Conservation (phyloP, 2,113 vertebrate species). For the Uria lomvia region DNA sequence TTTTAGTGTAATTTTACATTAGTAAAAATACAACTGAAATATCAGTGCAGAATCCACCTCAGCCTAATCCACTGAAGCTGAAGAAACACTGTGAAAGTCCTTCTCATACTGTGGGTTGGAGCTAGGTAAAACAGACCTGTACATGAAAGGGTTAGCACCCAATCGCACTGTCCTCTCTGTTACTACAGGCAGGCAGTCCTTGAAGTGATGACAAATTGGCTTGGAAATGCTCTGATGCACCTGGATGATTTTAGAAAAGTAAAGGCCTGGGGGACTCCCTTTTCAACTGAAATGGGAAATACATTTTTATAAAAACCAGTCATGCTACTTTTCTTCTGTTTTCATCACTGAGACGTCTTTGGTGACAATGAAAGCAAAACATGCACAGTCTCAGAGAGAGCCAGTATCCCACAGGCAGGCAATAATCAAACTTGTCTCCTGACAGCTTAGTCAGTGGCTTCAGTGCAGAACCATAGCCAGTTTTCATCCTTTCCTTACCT, state of each 20-base stretch:
- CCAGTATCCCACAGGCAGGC: neutral
- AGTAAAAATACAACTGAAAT: neutral
- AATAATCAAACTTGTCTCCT: neutral
- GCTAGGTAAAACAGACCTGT: neutral
- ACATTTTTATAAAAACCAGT: neutral
- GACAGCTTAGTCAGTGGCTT: neutral
- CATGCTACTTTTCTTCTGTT: neutral
- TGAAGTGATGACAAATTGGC: constrained; percentile 10
- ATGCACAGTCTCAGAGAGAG: neutral
- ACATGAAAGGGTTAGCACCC: neutral
- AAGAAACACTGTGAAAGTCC: neutral
- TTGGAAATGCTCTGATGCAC: constrained; percentile 23
- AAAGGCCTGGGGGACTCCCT: neutral
- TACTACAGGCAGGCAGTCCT: neutral
- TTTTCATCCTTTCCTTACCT: neutral
- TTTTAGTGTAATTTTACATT: constrained; percentile 1
- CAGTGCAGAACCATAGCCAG: neutral
- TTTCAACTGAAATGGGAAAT: neutral
- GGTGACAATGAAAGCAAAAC: neutral
- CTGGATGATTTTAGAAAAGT: constrained; percentile 6
- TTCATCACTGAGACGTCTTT: neutral
- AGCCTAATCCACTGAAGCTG: neutral
- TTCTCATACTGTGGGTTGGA: neutral
- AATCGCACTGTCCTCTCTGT: neutral
- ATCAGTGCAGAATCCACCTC: neutral